Percentiles rank a stretch among this genome's conserved stretches.
These are phyloP conservation scores for Drosophila jambulina DNA, from an alignment of 1,140 invertebrate genomes.

Conservation along the genomic window DNA sequence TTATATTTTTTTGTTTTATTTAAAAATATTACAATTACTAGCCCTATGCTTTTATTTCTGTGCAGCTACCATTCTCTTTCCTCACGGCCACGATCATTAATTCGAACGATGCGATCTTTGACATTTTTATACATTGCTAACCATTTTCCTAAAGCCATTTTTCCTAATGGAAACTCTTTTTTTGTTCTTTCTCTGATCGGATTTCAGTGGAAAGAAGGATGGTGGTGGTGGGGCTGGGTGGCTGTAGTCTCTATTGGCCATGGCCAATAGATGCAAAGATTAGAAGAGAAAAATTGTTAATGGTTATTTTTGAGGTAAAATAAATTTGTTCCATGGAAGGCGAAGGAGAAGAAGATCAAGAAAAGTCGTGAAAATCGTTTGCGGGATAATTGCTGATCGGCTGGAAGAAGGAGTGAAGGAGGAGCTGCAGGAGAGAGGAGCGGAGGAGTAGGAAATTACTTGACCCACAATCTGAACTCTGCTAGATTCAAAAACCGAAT, in stretches of 20 bases:
- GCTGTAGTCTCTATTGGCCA: slow-evolving; percentile 57
- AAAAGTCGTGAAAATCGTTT: slow-evolving; percentile 74
- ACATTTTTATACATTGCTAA: slow-evolving; percentile 75
- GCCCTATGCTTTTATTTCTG: neutral
- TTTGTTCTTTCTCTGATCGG: slow-evolving; percentile 52
- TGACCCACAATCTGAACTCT: slow-evolving; percentile 77
- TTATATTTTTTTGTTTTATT: neutral
- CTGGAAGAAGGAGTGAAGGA: slow-evolving; percentile 18
- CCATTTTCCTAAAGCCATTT: slow-evolving; percentile 62
- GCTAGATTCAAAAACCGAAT: slow-evolving; percentile 47
- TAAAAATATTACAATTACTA: neutral
- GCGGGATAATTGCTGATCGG: slow-evolving; percentile 71
- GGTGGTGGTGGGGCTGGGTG: slow-evolving; percentile 17
- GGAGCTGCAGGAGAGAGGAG: slow-evolving; percentile 16
- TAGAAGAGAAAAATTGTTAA: slow-evolving; percentile 79
- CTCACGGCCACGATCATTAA: slow-evolving; percentile 68
- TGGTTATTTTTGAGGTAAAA: slow-evolving; percentile 69
- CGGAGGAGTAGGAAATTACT: slow-evolving; percentile 60
- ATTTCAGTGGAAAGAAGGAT: slow-evolving; percentile 47
- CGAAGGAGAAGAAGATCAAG: slow-evolving; percentile 16
- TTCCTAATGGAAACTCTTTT: slow-evolving; percentile 65
- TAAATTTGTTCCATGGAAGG: slow-evolving; percentile 71
- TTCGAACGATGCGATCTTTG: slow-evolving; percentile 77
- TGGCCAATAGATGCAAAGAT: slow-evolving; percentile 64
- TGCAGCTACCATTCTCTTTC: slow-evolving; percentile 49